Percentiles rank a stretch among this genome's conserved stretches.
These are phyloP conservation scores for Drosophila ironensis DNA, from an alignment of 1,140 invertebrate species.

Conservation along the genomic window DNA sequence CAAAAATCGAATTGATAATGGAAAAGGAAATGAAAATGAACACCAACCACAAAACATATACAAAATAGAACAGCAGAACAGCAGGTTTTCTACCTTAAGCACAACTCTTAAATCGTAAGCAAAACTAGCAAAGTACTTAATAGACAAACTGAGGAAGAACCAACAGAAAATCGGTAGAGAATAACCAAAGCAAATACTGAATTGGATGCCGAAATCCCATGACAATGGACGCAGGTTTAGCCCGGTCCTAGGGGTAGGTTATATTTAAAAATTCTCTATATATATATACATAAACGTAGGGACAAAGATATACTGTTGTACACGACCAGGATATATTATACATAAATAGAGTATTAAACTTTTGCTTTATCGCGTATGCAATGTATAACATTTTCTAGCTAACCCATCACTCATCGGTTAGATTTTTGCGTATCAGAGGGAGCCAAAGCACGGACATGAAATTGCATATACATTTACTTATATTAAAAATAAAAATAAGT, in stretches of 20 bases:
- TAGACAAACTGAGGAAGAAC: background rate
- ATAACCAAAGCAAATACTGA: constrained; percentile 2
- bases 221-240: constrained; percentile 25
- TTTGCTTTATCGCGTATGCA: constrained; percentile 2
- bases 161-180: background rate
- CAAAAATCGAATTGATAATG: no score
- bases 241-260: constrained; percentile 10
- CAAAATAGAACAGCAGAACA: background rate
- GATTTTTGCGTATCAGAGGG: constrained; percentile 2
- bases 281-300: background rate
- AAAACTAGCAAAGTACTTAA: constrained; percentile 42
- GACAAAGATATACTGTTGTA: background rate
- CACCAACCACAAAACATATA: constrained; percentile 24
- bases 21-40: no score
- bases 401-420: background rate
- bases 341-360: constrained; percentile 8
- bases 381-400: constrained; percentile 13
- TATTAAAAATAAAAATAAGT: constrained; percentile 29
- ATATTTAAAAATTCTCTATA: background rate
- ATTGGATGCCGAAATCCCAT: background rate
- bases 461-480: constrained; percentile 3
- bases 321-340: background rate
- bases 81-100: constrained; percentile 38
- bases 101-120: constrained; percentile 54
- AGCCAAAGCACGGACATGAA: background rate